These are phyloP conservation scores for Burhinus bistriatus DNA, from an alignment of 2,113 vertebrate genomes.

Conservation along the genomic window DNA sequence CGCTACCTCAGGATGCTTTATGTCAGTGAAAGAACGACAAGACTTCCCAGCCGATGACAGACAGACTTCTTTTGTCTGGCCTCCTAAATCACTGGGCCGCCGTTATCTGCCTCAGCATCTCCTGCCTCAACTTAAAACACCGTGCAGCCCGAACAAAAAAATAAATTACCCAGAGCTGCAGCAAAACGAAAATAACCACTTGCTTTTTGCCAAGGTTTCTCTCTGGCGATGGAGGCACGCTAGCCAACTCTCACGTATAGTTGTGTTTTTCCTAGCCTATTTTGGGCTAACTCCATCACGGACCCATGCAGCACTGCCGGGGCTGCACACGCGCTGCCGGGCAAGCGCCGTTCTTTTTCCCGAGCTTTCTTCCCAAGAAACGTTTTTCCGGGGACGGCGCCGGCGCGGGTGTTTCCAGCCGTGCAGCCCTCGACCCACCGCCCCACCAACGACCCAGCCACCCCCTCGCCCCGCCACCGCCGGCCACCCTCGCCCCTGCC, in stretches of 20 bases:
- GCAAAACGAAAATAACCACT: not conserved
- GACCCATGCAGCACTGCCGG: not conserved
- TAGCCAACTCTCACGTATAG: not conserved
- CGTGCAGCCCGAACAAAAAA: not conserved
- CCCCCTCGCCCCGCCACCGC: not conserved
- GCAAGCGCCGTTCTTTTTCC: not conserved
- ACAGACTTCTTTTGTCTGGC: constrained; percentile 36
- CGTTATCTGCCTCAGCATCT: not conserved
- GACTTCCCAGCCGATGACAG: not conserved
- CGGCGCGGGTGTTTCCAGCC: not conserved
- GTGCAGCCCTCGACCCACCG: rapidly evolving
- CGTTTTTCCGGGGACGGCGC: rapidly evolving
- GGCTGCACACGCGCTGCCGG: not conserved
- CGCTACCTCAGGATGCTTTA: not conserved
- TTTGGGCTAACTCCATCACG: not conserved
- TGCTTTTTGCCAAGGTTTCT: not conserved
- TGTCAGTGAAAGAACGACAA: not conserved
- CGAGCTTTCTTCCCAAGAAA: not conserved
- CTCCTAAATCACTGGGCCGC: not conserved
- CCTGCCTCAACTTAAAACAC: not conserved
- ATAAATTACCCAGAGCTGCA: not conserved
- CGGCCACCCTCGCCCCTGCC: not conserved
- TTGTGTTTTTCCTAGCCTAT: not conserved
- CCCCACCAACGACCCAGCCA: not conserved
- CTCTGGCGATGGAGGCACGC: not conserved